These are phyloP conservation scores for Dipodomys ordii DNA, from an alignment of 2,113 vertebrate species.

Conservation along the genomic window DNA sequence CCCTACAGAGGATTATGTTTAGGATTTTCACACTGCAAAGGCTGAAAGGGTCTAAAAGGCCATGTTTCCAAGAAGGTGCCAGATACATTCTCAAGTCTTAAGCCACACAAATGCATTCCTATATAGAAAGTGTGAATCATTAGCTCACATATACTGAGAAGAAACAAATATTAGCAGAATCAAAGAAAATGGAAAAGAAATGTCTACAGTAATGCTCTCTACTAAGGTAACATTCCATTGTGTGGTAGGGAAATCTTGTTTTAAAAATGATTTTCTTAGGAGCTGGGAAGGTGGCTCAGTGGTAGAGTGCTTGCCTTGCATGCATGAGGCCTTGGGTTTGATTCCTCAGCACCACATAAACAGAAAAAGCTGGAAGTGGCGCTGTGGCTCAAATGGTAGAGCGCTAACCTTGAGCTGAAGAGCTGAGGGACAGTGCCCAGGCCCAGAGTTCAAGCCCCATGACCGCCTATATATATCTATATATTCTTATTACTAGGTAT, in stretches of 20 bases:
- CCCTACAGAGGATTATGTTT: constrained; percentile 86
- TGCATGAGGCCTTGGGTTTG: no score
- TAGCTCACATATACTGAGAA: constrained; percentile 71
- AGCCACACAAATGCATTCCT: constrained; percentile 62
- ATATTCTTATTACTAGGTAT: no score
- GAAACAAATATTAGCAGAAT: constrained; percentile 79
- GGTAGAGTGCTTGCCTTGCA: no score
- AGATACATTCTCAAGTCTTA: constrained; percentile 77
- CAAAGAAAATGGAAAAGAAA: constrained; percentile 78
- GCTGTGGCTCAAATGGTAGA: no score
- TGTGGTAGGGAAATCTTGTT: constrained; percentile 43
- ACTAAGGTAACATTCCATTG: constrained; percentile 37
- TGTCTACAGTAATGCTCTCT: constrained; percentile 78
- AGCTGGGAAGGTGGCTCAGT: no score
- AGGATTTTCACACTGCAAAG: constrained; percentile 87
- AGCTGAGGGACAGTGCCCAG: no score
- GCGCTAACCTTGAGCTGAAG: no score
- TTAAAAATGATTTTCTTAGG: constrained; percentile 31
- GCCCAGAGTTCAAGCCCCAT: no score
- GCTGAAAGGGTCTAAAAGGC: constrained; percentile 84
- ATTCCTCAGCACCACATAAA: no score
- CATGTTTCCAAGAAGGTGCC: constrained; percentile 77
- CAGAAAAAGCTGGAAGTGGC: no score
- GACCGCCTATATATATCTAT: no score
- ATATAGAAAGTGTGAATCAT: constrained; percentile 41